Evolutionary conservation across 2,888 invertebrate genomes (phyloP), one percentile per base, ranked within the genome.

Genomic region (Clistopyga incitator): DNA sequence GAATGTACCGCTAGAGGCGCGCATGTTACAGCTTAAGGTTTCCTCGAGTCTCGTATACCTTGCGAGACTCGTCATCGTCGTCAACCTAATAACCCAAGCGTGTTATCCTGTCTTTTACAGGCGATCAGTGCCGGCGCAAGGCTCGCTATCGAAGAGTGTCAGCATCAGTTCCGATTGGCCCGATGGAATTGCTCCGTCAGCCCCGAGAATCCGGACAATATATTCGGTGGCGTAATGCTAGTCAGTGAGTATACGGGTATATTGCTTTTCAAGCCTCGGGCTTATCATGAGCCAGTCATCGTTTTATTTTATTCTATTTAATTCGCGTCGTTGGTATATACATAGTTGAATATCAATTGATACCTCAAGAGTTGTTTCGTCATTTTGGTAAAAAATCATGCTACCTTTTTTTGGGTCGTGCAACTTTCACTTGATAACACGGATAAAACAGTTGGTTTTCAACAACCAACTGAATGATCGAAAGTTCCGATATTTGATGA

Each of bases 111-210:
- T 88, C 89, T 90, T 87, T 94, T 95, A 13, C 95, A 97, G 97
- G 96, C 97, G 75, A 94, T 98, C 78, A 96, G 96, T 82, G 95
- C 95, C 23, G 98, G 98, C 18, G 98, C 98, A 10, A 95, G 95
- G 92, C 95, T 98, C 92, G 97, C 97, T 3, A 96, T 98, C 79
- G 97, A 97, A 88, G 98, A 98, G 93, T 98, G 98, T 92, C 97
- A 98, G 94, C 95, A 96, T 91, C 98, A 98, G 94, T 98, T 98
- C 92, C 94, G 96, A 82, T 96, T 96, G 92, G 96, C 97, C 89
- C 95, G 98, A 90, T 98, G 98, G 98, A 98, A 98, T 93, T 98
- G 98, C 93, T 96, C 97, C 81, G 96, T 97, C 8, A 96, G 95
- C 93, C 95, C 95, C 38, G 95, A 95, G 76, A 95, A 94, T 93